These are phyloP conservation scores for Ispidina lecontei DNA, from an alignment of 2,797 vertebrate species.

Conservation along the genomic window DNA sequence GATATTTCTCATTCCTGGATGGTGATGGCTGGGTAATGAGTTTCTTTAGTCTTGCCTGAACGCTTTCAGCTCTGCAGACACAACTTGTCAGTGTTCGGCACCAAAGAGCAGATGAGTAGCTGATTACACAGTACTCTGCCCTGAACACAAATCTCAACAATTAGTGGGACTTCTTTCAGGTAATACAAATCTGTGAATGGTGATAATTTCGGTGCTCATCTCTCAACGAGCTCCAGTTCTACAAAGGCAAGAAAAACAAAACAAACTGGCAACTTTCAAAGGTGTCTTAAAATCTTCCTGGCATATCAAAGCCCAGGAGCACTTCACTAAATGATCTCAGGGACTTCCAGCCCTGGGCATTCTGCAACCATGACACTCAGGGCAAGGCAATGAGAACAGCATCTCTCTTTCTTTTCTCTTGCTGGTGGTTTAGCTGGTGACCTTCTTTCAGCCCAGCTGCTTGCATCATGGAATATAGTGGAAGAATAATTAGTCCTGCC, in stretches of 20 bases:
- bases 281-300: not conserved
- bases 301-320: not conserved
- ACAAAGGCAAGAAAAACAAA: not conserved
- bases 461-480: not conserved
- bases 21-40: slow-evolving; percentile 58
- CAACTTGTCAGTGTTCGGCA: not conserved
- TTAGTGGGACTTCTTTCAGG: slow-evolving; percentile 26
- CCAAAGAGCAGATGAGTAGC: slow-evolving; percentile 41
- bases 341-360: not conserved
- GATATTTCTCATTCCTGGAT: slow-evolving; percentile 32
- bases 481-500: not conserved
- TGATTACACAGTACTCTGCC: slow-evolving; percentile 36
- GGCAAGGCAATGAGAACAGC: not conserved
- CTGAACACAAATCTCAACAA: slow-evolving; percentile 6
- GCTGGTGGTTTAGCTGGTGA: not conserved
- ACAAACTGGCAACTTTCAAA: not conserved
- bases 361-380: not conserved
- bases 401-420: not conserved
- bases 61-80: slow-evolving; percentile 3
- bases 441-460: not conserved
- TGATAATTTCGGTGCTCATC: not conserved
- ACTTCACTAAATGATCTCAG: not conserved
- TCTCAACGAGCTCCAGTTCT: not conserved
- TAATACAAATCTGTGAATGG: not conserved
- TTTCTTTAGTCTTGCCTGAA: slow-evolving; percentile 69